A percentile compares a stretch with the other conserved stretches of the same genome.
These are phyloP conservation scores for Campylomormyrus tamandua DNA, from an alignment of 2,113 vertebrate species.

Conservation along the genomic window DNA sequence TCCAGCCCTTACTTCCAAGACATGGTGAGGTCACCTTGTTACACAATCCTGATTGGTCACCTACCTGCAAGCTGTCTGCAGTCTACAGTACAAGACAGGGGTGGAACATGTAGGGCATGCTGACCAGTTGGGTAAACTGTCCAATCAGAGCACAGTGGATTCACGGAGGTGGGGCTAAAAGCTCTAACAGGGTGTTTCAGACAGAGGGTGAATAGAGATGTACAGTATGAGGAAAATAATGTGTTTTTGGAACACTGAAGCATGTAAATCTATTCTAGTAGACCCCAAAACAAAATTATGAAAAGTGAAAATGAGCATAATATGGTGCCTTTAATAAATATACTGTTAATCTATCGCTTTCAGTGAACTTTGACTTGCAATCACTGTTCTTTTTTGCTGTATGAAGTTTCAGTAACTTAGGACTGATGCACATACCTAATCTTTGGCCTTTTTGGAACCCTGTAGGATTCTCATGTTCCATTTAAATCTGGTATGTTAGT, in stretches of 20 bases:
- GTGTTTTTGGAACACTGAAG: background rate
- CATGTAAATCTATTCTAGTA: background rate
- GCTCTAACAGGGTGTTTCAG: background rate
- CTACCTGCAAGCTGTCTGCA: background rate
- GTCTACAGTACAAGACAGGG: background rate
- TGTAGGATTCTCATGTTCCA: background rate
- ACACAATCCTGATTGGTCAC: background rate
- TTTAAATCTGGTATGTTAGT: background rate
- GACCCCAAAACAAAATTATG: background rate
- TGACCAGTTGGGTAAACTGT: background rate
- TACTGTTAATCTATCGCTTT: background rate
- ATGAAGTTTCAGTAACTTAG: background rate
- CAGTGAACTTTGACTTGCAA: background rate
- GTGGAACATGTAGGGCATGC: background rate
- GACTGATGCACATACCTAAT: background rate
- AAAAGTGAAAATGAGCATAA: background rate
- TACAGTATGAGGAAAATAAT: background rate
- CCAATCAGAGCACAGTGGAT: background rate
- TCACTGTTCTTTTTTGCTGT: background rate
- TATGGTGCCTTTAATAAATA: background rate
- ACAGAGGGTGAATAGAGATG: background rate
- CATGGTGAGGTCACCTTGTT: background rate
- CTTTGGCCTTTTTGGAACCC: background rate
- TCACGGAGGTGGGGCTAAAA: background rate
- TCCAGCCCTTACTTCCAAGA: background rate